Conservation (phyloP, 1,140 invertebrate genomes). For the silkworm (Bombyx mori) region ASM3026992v2 NC_085109.1:8741501-8742000, state of each 20-base stretch:
- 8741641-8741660: too few species aligned
- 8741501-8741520: too few species aligned
- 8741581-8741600: too few species aligned
- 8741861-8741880: slow-evolving; percentile 34
- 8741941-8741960: slow-evolving; percentile 3
- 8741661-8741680: too few species aligned
- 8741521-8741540: too few species aligned
- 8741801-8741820: slow-evolving; percentile 6
- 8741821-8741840: slow-evolving; percentile 37
- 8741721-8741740: not conserved
- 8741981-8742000: slow-evolving; percentile 1
- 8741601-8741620: too few species aligned
- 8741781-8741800: too few species aligned
- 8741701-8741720: not conserved
- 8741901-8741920: slow-evolving; percentile 12
- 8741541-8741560: too few species aligned
- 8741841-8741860: slow-evolving; percentile 30
- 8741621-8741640: too few species aligned
- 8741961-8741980: slow-evolving; percentile 6
- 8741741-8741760: too few species aligned
- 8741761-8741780: too few species aligned
- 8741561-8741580: too few species aligned
- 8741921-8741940: slow-evolving; percentile 17
- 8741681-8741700: not conserved
- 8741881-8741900: slow-evolving; percentile 16